Evolutionary conservation across 1,140 invertebrate genomes (phyloP).

Genomic region (Drosophila pandora): DNA sequence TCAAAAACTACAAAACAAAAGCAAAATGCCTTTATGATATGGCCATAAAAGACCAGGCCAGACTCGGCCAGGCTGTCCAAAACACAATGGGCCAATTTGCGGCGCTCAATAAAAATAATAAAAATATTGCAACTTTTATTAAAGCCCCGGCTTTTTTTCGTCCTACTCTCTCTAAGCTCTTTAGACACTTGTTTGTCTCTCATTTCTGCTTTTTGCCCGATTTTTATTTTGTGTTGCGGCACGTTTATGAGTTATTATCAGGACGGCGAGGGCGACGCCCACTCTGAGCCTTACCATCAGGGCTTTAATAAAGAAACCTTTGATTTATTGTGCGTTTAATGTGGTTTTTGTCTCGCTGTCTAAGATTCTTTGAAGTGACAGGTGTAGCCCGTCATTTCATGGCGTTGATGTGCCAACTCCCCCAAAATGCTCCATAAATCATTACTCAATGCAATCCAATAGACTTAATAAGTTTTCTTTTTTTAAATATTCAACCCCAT

Average conservation of each 20-base stretch:
- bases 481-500: background rate
- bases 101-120: constrained; percentile 66
- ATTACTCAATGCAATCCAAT: constrained; percentile 17
- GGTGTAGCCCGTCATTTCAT: constrained; percentile 47
- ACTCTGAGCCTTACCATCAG: constrained; percentile 3
- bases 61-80: constrained; percentile 34
- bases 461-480: background rate
- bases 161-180: constrained; percentile 32
- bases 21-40: constrained; percentile 72
- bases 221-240: constrained; percentile 22
- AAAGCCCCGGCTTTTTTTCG: constrained; percentile 44
- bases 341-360: constrained; percentile 43
- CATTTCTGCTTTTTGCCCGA: background rate
- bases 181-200: constrained; percentile 40
- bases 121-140: constrained; percentile 66
- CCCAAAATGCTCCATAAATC: constrained; percentile 21
- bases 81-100: constrained; percentile 66
- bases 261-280: constrained; percentile 30
- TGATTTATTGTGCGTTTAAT: constrained; percentile 75
- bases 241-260: constrained; percentile 56
- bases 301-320: constrained; percentile 35
- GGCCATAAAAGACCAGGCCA: constrained; percentile 52
- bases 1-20: constrained; percentile 66
- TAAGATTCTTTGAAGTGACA: constrained; percentile 39
- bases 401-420: constrained; percentile 10